Percentiles rank a stretch among this genome's conserved stretches.
Evolutionary conservation across 2,113 vertebrate genomes (phyloP).

Genomic region (Grammomys dolichurus): DNA sequence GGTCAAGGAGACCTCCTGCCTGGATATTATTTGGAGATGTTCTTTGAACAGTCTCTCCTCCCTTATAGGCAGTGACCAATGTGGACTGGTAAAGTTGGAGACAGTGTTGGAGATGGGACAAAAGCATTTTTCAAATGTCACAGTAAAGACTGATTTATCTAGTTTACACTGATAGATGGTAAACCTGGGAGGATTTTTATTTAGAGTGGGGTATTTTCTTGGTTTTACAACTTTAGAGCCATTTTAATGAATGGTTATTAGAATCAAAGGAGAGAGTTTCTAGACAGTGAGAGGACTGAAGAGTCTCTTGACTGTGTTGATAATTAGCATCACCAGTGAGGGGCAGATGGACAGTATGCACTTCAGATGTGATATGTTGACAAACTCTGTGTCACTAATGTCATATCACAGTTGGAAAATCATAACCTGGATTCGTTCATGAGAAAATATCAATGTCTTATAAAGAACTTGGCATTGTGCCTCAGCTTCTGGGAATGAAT

Average conservation of each 20-base stretch:
- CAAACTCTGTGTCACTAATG: not conserved
- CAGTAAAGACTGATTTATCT: not conserved
- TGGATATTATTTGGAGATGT: not conserved
- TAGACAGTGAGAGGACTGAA: not conserved
- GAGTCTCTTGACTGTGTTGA: not conserved
- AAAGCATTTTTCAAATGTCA: not conserved
- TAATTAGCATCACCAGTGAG: not conserved
- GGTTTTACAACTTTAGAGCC: not conserved
- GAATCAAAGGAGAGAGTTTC: not conserved
- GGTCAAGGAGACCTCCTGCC: not conserved
- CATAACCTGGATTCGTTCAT: not conserved
- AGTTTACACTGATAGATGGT: not conserved
- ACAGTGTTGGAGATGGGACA: not conserved
- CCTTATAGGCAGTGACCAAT: not conserved
- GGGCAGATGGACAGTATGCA: not conserved
- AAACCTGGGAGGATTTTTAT: conserved; percentile 6
- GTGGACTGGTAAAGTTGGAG: not conserved
- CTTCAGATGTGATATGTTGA: not conserved
- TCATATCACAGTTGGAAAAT: not conserved
- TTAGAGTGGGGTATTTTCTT: not conserved
- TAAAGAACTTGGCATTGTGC: not conserved
- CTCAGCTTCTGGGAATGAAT: not conserved
- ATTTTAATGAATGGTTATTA: conserved; percentile 33
- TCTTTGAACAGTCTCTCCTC: not conserved
- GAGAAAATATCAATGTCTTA: not conserved